Evolutionary conservation across 2,797 vertebrate species (phyloP), one percentile per base, ranked within the genome.

Genomic region (Danio aesculapii): DNA sequence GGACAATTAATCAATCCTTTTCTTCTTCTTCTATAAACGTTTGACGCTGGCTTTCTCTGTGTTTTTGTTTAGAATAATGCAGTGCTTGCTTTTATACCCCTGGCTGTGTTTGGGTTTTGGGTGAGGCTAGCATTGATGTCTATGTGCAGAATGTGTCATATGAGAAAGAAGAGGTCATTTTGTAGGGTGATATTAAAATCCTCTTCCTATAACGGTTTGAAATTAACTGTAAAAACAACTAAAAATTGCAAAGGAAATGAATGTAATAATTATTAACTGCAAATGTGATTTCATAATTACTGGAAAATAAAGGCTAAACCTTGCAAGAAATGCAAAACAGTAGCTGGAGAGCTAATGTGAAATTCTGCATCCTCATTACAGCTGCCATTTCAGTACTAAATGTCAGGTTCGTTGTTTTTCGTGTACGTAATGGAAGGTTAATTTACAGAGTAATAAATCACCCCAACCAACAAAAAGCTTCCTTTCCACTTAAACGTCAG

Each of bases 101-200:
- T 46, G 46, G 21, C 8, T 61, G 66, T 63, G 75, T 21, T 47
- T 52, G 79, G 49, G 86, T 81, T 87, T 87, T 81, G 76, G 87
- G 78, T 79, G 86, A 81, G 82, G 83, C 85, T 76, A 61, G 53
- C 47, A 79, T 30, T 79, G 80, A 74, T 84, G 59, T 69, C 52
- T 75, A 82, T 67, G 83, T 19, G 85, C 82, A 87, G 84, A 87
- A 89, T 92, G 88, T 91, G 87, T 85, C 83, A 83, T 43, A n/a
- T 61, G 53, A 39, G 63, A 80, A 62, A 75, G 62, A 80, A 13
- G 4, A 82, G 70, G 70, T 46, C 2, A 55, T 62, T 19, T 76
- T 80, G 67, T 59, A 39, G 13, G 39, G 47, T 81, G 58, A 68
- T 62, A 70, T 64, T 19, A 44, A 75, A 6, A 10, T 43, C 39